These are phyloP conservation scores for Idaea aversata DNA, from an alignment of 2,888 invertebrate genomes.

Conservation along the genomic window DNA sequence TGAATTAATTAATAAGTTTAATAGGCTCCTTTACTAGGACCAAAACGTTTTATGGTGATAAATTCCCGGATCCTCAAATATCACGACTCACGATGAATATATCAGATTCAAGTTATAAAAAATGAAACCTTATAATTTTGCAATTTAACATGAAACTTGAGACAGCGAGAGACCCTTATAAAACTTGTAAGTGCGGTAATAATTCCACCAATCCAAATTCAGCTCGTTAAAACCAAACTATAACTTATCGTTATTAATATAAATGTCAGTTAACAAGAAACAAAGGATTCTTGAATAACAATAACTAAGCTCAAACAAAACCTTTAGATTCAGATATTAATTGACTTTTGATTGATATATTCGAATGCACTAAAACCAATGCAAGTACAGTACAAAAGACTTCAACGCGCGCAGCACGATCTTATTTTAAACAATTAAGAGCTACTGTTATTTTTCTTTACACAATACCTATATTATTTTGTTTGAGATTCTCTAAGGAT, in stretches of 20 bases:
- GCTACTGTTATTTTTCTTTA: too few species aligned
- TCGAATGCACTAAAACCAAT: constrained; percentile 18
- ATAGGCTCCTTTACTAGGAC: too few species aligned
- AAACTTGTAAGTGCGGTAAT: constrained; percentile 35
- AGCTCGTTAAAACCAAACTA: constrained; percentile 35
- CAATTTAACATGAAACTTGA: constrained; percentile 24
- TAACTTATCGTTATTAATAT: constrained; percentile 43
- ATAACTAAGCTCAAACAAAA: neutral
- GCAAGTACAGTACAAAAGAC: constrained; percentile 41
- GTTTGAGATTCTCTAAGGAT: too few species aligned
- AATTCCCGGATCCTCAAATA: constrained; percentile 12
- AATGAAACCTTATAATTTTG: constrained; percentile 27
- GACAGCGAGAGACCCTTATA: constrained; percentile 21
- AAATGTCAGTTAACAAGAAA: constrained; percentile 44
- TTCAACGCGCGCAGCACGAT: constrained; percentile 43
- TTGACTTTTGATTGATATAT: constrained; percentile 5
- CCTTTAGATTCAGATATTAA: neutral
- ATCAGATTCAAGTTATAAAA: constrained; percentile 19
- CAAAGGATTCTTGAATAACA: constrained; percentile 30
- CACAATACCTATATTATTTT: too few species aligned
- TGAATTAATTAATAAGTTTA: too few species aligned
- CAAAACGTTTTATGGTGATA: too few species aligned
- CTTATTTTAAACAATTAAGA: neutral
- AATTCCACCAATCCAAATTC: constrained; percentile 35
- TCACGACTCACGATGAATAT: neutral